Base-by-base conservation (phyloP, 2,888 invertebrate genomes). In the Campopleginae sp. region DNA sequence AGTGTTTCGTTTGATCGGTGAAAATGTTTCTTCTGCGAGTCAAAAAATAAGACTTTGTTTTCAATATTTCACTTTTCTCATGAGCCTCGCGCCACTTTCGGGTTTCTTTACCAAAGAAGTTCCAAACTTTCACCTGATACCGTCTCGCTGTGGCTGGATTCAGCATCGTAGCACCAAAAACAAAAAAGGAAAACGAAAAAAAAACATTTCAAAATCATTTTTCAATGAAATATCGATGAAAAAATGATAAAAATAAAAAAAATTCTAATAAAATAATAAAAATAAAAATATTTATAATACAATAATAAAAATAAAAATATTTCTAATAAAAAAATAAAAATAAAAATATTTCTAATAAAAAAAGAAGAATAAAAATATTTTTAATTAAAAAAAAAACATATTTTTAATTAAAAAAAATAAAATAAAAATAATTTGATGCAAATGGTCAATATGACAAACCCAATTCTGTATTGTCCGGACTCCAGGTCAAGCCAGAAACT, bases 21-120 rank as follows among this genome's bases (percentile, higher is more conserved):
- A 42, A 70, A 23, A 58, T 46, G 3, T 4, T 27, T 75, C 66
- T 79, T 23, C 75, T 79, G 42, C 61, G 71, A 23, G n/a, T 75
- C 48, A 77, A 75, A 12, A 42, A 33, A 10, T 38, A 46, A 54
- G 46, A 70, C 19, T 76, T 63, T 31, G 81, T 81, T 10, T 10
- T 84, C 63, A 76, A 61, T 19, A 80, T 82, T 0, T 82, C 51
- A 7, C 51, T 14, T 19, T 71, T 19, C 44, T 77, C 54, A 10
- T 61, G 66, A 14, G 42, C 7, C 4, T 81, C 77, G 23, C 46
- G 14, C 87, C 87, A 87, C 4, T 75, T 80, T 8, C 71, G 74
- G 1, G 44, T 58, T 33, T 90, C 87, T 74, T 88, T 77, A 1
- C 91, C 92, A 63, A 92, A 92, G 72, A 92, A 91, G 71, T 92